phyloP scores from a whole-genome alignment of 1,140 invertebrate species.

The Helicorthomorpha holstii region DNA sequence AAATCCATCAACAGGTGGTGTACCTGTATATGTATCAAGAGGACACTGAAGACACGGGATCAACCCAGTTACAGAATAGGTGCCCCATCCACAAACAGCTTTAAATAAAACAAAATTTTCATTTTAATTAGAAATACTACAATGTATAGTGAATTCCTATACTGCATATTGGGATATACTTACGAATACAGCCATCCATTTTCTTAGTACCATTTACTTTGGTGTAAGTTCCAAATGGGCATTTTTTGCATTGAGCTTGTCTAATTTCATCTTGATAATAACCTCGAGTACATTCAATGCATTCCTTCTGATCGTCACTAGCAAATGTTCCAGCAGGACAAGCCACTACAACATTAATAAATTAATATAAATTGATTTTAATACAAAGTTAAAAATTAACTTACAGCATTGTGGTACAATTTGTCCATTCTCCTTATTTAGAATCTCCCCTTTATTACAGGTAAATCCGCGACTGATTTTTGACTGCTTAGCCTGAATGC shows the following conservation, averaged over 20 bases:
- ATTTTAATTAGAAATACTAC: background rate
- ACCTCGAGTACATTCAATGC: slow-evolving; percentile 72
- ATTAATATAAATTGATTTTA: background rate
- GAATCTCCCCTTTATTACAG: slow-evolving; percentile 78
- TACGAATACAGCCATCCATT: slow-evolving; percentile 25
- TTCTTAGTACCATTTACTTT: slow-evolving; percentile 54
- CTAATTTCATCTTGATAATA: slow-evolving; percentile 83
- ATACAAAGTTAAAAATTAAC: slow-evolving; percentile 21
- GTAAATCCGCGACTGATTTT: slow-evolving; percentile 72
- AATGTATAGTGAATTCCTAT: background rate
- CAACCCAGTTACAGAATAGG: slow-evolving; percentile 82
- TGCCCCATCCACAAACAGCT: slow-evolving; percentile 89
- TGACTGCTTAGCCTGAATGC: slow-evolving; percentile 67
- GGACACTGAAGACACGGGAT: slow-evolving; percentile 92
- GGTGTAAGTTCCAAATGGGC: slow-evolving; percentile 83
- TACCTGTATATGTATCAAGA: slow-evolving; percentile 71
- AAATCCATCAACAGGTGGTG: slow-evolving; percentile 75
- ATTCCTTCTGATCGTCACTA: slow-evolving; percentile 64
- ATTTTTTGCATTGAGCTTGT: slow-evolving; percentile 68
- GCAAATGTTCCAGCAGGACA: slow-evolving; percentile 91
- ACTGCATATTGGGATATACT: slow-evolving; percentile 8
- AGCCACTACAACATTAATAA: slow-evolving; percentile 44
- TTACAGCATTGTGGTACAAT: slow-evolving; percentile 81
- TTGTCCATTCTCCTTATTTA: slow-evolving; percentile 61
- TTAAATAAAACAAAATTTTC: slow-evolving; percentile 22